Conservation (phyloP, 1,140 invertebrate species). For the Drosophila aff. region DNA sequence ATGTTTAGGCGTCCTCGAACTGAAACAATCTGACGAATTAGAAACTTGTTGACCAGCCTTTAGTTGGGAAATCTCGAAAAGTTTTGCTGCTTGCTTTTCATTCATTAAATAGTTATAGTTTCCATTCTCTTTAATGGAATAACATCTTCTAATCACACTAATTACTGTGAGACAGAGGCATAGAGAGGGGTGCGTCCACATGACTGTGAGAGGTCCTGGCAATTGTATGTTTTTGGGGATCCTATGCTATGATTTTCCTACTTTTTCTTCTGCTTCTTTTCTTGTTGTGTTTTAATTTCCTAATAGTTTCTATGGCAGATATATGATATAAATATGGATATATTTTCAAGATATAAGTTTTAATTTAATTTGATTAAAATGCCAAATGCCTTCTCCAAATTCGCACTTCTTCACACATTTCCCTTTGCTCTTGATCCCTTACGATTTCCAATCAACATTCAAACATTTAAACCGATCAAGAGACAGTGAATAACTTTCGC, state of each 20-base stretch:
- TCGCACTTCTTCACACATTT: background rate
- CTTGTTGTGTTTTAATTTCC: too few species aligned
- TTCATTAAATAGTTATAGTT: constrained; percentile 15
- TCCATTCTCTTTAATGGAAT: background rate
- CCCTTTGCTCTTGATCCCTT: background rate
- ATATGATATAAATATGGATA: too few species aligned
- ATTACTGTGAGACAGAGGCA: background rate
- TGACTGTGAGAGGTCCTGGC: too few species aligned
- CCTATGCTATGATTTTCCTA: too few species aligned
- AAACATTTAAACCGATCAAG: constrained; percentile 5
- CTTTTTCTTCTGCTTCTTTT: too few species aligned
- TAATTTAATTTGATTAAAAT: background rate
- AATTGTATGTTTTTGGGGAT: too few species aligned
- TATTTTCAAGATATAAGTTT: background rate
- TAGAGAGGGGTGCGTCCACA: too few species aligned
- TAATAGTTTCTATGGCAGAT: too few species aligned
- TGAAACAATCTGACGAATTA: constrained; percentile 50
- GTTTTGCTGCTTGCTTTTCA: background rate
- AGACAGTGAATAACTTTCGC: constrained; percentile 15
- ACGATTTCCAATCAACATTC: constrained; percentile 4
- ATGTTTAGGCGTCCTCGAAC: constrained; percentile 57
- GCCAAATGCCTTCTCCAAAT: background rate
- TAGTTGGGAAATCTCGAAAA: background rate
- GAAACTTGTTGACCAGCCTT: constrained; percentile 30
- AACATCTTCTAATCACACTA: background rate